Conservation (phyloP, 2,888 invertebrate species). For the Drosophila fungiperda region DNA sequence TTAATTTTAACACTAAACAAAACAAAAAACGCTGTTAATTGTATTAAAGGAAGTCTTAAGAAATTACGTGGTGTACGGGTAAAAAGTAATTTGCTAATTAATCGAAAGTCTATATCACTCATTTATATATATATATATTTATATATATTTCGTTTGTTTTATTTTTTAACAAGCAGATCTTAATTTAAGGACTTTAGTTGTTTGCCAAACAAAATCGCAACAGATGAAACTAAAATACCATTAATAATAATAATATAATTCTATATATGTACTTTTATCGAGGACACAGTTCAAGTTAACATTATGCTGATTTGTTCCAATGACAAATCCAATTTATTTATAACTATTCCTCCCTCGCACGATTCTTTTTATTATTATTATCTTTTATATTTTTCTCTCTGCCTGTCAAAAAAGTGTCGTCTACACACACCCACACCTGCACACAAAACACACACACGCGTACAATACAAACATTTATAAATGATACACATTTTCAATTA, state of each 20-base stretch:
- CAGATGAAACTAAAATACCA: conserved; percentile 25
- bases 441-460: conserved; percentile 30
- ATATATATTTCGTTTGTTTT: neutral
- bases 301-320: conserved; percentile 76
- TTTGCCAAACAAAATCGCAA: conserved; percentile 44
- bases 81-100: conserved; percentile 42
- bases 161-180: conserved; percentile 8
- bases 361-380: conserved; percentile 25
- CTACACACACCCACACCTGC: conserved; percentile 18
- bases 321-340: conserved; percentile 39
- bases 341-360: conserved; percentile 19
- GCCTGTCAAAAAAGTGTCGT: conserved; percentile 52
- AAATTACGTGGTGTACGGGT: conserved; percentile 69
- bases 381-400: conserved; percentile 27
- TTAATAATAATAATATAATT: conserved; percentile 34
- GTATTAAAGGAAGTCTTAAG: conserved; percentile 63
- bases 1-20: conserved; percentile 40
- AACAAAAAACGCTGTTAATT: conserved; percentile 42
- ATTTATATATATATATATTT: conserved; percentile 1
- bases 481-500: conserved; percentile 45
- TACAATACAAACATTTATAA: conserved; percentile 57
- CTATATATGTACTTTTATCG: conserved; percentile 37
- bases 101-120: conserved; percentile 23
- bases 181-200: conserved; percentile 48
- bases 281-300: conserved; percentile 83